Evolutionary conservation across 92 coral and sea anemone species (phyloP), one percentile per base, ranked within the genome.

Genomic region (Galaxea fascicularis): DNA sequence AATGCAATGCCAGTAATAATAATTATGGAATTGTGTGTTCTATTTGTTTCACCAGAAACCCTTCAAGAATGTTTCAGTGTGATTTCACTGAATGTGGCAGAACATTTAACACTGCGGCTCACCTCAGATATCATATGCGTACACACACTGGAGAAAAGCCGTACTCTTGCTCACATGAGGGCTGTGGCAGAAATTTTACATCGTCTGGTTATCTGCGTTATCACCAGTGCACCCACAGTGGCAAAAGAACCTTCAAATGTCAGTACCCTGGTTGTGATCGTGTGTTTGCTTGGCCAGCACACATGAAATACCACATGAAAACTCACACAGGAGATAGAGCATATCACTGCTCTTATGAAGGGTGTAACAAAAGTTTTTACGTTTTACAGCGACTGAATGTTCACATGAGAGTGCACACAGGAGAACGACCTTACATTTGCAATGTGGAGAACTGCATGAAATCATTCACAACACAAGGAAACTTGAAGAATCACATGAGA

Each of bases 231-330:
- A 94, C 98, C 3, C 98, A 94, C 87, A 94, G 92, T 78, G 98
- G 98, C 14, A 92, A 92, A 58, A 89, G 89, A 46, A 94, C 93
- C 22, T 94, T 94, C 74, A 91, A 89, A 78, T 94, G 98, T 30
- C 95, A 90, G 64, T 93, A 94, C 31, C 95, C 95, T 8, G 98
- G 91, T 45, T 94, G 98, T 85, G 98, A 94, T 25, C 92, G 95
- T n/a, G 95, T 86, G 72, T 94, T 94, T 85, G 98, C 98, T 31
- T 94, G 98, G 98, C 98, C 98, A 16, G 95, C 98, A 8, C 98
- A 94, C 58, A 84, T 94, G 89, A 94, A 94, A 68, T 94, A 94
- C 79, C 98, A 94, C 87, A 70, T 89, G 88, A 94, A 94, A 83
- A 94, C 98, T 12, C 98, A 94, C 76, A 79, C 93, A 2, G 98